These are phyloP conservation scores for Nannoperca australis DNA, from an alignment of 2,797 vertebrate species.

Conservation along the genomic window DNA sequence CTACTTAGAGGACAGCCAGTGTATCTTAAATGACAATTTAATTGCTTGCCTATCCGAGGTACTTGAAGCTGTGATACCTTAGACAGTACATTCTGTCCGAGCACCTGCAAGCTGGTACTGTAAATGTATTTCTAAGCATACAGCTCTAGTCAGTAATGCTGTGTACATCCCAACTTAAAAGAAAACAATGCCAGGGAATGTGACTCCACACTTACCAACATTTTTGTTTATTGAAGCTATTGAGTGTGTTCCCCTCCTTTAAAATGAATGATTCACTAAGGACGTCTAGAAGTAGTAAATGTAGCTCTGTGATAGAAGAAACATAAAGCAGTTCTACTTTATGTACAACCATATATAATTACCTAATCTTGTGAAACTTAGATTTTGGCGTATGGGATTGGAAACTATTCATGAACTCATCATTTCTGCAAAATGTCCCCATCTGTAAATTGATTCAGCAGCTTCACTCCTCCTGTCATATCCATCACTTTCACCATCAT, in stretches of 20 bases:
- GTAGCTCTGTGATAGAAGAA: constrained; percentile 5
- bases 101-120: neutral
- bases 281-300: constrained; percentile 8
- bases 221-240: neutral
- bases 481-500: constrained; percentile 64
- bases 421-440: constrained; percentile 45
- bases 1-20: neutral
- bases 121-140: neutral
- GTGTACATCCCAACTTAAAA: neutral
- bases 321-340: constrained; percentile 18
- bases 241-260: constrained; percentile 20
- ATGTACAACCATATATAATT: constrained; percentile 28
- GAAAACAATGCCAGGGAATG: neutral
- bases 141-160: neutral
- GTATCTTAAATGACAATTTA: constrained; percentile 2
- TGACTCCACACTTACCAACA: neutral
- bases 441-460: constrained; percentile 69
- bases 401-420: constrained; percentile 49
- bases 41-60: neutral
- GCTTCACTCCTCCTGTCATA: constrained; percentile 62
- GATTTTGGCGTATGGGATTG: constrained; percentile 33
- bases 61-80: neutral
- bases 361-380: constrained; percentile 31
- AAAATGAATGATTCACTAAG: constrained; percentile 35
- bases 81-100: neutral